Base-by-base conservation (phyloP, 1,140 invertebrate species). In the Whitmania pigra region DNA sequence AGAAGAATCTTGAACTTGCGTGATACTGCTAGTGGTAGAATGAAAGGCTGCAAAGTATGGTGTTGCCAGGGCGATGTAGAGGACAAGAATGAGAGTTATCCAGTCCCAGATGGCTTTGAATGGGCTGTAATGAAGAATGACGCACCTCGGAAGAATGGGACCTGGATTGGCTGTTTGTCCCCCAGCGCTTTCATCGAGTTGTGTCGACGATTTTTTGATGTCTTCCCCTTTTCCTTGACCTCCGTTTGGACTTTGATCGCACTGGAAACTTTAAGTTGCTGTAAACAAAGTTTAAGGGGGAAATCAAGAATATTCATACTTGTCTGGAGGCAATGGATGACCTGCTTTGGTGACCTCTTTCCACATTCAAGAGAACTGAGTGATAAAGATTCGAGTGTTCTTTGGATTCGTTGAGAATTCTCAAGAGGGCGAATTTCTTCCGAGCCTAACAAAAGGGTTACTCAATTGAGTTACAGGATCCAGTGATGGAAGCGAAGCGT, bases 21-120 rank as follows among this genome's bases (percentile, higher is more conserved):
- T 63, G 57, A 63, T 63, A 31, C 11, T 63, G 57, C 22, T 63
- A 31, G 57, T 63, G 15, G 57, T 63, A 93, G 74, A 98, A 88
- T 77, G 87, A 85, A 99, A 99, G 73, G 95, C 94, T 71, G 95
- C 96, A 49, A 95, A 93, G 83, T 97, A 99, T 7, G 96, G 96
- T 73, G 95, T 99, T 83, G 97, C 94, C 83, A 99, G 95, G 75
- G 95, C 95, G 71, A 95, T 99, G 83, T 99, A 98, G 84, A 98
- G 93, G 75, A 99, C 96, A 72, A 98, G 86, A 72, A 97, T 86
- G 36, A 97, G 86, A 78, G 97, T 97, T 78, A 98, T 88, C 95
- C 95, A 98, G 85, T 98, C 95, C 95, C 95, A 98, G 75, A 93
- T 92, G 71, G 94, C 94, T 84, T 98, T 98, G 84, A 98, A 98